Base-by-base conservation (phyloP, 2,113 vertebrate genomes). In the Entosphenus tridentatus region DNA sequence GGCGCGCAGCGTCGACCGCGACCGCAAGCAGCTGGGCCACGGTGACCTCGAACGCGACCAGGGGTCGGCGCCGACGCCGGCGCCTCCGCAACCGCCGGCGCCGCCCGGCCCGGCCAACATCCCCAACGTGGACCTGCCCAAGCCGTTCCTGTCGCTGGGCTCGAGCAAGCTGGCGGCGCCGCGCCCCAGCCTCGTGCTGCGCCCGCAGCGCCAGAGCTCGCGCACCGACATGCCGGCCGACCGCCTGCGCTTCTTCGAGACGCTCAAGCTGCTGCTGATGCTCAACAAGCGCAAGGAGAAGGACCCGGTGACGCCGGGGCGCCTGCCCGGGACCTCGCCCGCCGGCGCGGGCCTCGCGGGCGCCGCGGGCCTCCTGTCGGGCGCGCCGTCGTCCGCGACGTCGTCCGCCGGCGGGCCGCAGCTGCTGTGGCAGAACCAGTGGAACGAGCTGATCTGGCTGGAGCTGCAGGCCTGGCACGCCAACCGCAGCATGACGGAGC, bases 281-380 rank as follows among this genome's bases (percentile, higher is more conserved):
- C 89, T 98, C 77, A 98, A 92, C 68, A 98, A 98, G 80, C 96
- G 88, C 81, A 98, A 98, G 79, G 95, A 98, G 79, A 87, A 88
- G 76, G 92, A 98, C 75, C 95, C 96, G 75, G 83, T 89, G 55
- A 87, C 88, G 56, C 83, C 87, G 71, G 62, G 62, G n/a, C 62
- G 62, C 9, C 62, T 65, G n/a, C 91, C 96, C 73, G 93, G 82
- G 76, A 88, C 84, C 1, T 83, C 87, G 72, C 39, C 39, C 39
- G 39, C 39, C 39, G 39, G 39, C 39, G 39, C 39, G 39, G 39
- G 5, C 39, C 5, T 5, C 39, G 39, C 39, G 39, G 39, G 39
- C 39, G 39, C 5, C 39, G 39, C 39, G 39, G 62, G 62, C 62
- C 39, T 39, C 39, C 39, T 39, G 39, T 39, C 39, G 39, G 62